These are phyloP conservation scores for Armadillidium nasatum DNA, from an alignment of 1,140 invertebrate species.

Conservation along the genomic window DNA sequence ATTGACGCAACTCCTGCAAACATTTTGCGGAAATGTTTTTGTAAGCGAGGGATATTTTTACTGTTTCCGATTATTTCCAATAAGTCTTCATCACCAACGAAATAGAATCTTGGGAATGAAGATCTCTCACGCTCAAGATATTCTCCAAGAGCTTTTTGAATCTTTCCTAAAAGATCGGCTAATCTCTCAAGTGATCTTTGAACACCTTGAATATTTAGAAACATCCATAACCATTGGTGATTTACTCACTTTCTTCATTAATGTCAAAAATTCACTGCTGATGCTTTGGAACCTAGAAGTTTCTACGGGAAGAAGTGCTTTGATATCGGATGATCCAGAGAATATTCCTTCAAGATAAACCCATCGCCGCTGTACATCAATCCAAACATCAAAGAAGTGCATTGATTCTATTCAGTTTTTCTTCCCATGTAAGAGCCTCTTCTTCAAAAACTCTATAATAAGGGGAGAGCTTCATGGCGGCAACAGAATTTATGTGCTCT, in stretches of 20 bases:
- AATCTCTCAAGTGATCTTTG: constrained; percentile 94
- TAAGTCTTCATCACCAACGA: constrained; percentile 99
- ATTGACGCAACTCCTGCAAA: constrained; percentile 97
- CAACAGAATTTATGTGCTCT: constrained; percentile 97
- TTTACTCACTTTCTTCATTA: constrained; percentile 98
- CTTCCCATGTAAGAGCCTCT: constrained; percentile 97
- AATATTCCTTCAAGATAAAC: constrained; percentile 99
- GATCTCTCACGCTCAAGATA: constrained; percentile 96
- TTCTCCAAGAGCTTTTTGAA: constrained; percentile 98
- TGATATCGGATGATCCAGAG: constrained; percentile 96
- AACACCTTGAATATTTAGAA: constrained; percentile 88
- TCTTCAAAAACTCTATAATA: constrained; percentile 99
- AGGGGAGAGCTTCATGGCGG: constrained; percentile 98
- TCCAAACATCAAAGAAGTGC: constrained; percentile 99
- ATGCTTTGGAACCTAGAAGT: constrained; percentile 95
- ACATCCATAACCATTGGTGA: constrained; percentile 98
- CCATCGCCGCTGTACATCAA: constrained; percentile 98
- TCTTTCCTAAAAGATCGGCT: constrained; percentile 96
- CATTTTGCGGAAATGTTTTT: constrained; percentile 99
- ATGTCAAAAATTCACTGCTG: constrained; percentile 90
- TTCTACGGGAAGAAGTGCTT: constrained; percentile 93
- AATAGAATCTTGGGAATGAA: constrained; percentile 98
- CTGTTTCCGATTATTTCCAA: constrained; percentile 99
- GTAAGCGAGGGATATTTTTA: constrained; percentile 93
- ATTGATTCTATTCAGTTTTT: constrained; percentile 96